A percentile compares a stretch with the other conserved stretches of the same genome.
Conservation (phyloP, 1,140 invertebrate genomes). For the Olivierus martensii region DNA sequence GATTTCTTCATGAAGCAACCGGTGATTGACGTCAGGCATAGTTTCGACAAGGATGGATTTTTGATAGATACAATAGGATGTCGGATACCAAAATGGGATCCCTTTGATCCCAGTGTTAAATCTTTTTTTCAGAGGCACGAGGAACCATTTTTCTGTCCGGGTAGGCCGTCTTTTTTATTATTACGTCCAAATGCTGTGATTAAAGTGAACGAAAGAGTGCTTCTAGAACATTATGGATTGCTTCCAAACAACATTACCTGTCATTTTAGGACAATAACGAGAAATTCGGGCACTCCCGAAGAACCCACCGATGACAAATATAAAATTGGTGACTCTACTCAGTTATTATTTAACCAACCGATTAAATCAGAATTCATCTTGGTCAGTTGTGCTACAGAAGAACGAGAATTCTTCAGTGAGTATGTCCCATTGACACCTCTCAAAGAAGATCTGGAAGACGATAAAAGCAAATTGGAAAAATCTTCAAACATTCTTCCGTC, state of each 20-base stretch:
- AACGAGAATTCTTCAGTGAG: constrained; percentile 4
- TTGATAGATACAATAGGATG: constrained; percentile 58
- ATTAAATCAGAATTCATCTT: constrained; percentile 12
- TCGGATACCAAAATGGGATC: constrained; percentile 58
- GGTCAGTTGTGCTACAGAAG: constrained; percentile 7
- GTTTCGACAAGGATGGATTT: constrained; percentile 6
- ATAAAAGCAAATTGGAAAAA: neutral
- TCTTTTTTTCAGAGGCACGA: constrained; percentile 25
- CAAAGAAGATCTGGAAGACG: constrained; percentile 8
- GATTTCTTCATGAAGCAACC: too few species aligned
- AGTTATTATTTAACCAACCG: constrained; percentile 2
- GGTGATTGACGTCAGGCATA: too few species aligned
- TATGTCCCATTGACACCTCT: constrained; percentile 13
- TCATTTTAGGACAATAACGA: constrained; percentile 8
- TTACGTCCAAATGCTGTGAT: constrained; percentile 4
- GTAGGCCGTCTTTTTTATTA: constrained; percentile 1
- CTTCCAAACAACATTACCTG: constrained; percentile 7
- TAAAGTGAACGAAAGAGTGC: constrained; percentile 3
- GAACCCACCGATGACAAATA: constrained; percentile 12
- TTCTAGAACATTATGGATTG: constrained; percentile 11
- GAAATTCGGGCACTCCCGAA: constrained; percentile 7
- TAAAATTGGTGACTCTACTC: neutral
- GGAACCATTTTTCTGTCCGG: constrained; percentile 9
- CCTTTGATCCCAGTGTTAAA: constrained; percentile 49
- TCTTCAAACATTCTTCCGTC: neutral